A percentile compares a stretch with the other conserved stretches of the same genome.
Conservation (phyloP, 1,140 invertebrate genomes). For the Gryon sp. region DNA sequence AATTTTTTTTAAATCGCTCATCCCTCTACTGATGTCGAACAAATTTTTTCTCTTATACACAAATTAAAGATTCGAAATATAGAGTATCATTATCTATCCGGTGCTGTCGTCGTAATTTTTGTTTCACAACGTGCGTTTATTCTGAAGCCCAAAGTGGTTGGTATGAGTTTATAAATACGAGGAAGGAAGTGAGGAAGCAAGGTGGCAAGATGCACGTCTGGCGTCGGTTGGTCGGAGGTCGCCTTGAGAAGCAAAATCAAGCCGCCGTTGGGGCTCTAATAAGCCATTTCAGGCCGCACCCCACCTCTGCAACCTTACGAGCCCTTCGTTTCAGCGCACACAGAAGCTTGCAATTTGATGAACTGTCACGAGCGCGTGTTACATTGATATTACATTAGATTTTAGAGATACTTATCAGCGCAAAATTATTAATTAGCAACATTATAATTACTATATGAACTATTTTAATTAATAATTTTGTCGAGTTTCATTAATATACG, state of each 20-base stretch:
- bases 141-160: slow-evolving; percentile 36
- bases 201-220: slow-evolving; percentile 59
- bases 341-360: slow-evolving; percentile 61
- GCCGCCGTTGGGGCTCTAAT: slow-evolving; percentile 60
- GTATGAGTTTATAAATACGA: slow-evolving; percentile 55
- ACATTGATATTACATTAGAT: slow-evolving; percentile 48
- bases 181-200: slow-evolving; percentile 54
- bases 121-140: slow-evolving; percentile 29
- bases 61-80: slow-evolving; percentile 37
- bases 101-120: slow-evolving; percentile 15
- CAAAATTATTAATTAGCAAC: slow-evolving; percentile 3
- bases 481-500: neutral
- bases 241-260: slow-evolving; percentile 61
- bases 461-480: too few relatives aligned
- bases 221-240: slow-evolving; percentile 64
- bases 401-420: slow-evolving; percentile 23
- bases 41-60: too few relatives aligned
- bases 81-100: slow-evolving; percentile 3
- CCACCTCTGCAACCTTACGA: slow-evolving; percentile 50
- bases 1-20: too few relatives aligned
- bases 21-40: too few relatives aligned
- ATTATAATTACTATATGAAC: neutral
- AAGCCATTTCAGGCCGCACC: slow-evolving; percentile 58
- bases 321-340: slow-evolving; percentile 42
- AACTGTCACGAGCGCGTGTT: slow-evolving; percentile 61